These are phyloP conservation scores for Paradoxurus hermaphroditus DNA, from an alignment of 2,113 vertebrate species.

Conservation along the genomic window DNA sequence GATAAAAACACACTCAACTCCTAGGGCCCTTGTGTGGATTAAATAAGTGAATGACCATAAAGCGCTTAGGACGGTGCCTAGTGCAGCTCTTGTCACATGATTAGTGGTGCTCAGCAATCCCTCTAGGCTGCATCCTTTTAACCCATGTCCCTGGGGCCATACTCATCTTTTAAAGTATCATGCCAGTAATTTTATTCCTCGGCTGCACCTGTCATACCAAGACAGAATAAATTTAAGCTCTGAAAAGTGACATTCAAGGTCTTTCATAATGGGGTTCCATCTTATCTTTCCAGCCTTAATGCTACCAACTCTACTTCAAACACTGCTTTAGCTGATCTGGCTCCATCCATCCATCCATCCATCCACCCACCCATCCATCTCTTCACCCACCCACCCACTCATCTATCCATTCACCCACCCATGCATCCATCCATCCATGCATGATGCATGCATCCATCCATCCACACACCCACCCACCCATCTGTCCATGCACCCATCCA, in stretches of 20 bases:
- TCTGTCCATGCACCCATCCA: too few species aligned
- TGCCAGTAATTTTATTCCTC: not conserved
- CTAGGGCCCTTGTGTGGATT: not conserved
- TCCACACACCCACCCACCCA: not conserved
- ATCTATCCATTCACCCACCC: too few species aligned
- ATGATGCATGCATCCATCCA: not conserved
- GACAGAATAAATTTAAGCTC: not conserved
- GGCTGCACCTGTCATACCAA: not conserved
- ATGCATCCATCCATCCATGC: not conserved
- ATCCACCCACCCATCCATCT: fast-evolving
- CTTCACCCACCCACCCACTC: too few species aligned
- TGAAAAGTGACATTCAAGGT: not conserved
- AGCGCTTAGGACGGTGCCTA: too few species aligned
- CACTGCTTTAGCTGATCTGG: not conserved
- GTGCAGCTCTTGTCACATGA: not conserved
- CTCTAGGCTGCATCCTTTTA: not conserved
- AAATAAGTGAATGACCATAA: not conserved
- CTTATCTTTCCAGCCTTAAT: not conserved
- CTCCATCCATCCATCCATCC: not conserved
- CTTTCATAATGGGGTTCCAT: not conserved
- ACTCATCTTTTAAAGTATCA: not conserved
- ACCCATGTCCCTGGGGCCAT: not conserved
- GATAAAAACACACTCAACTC: not conserved
- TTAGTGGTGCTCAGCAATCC: too few species aligned
- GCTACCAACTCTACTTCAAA: not conserved